Percentiles rank a stretch among this genome's conserved stretches.
Conservation (phyloP, 2,888 invertebrate species). For the Brachyopa scutellaris region DNA sequence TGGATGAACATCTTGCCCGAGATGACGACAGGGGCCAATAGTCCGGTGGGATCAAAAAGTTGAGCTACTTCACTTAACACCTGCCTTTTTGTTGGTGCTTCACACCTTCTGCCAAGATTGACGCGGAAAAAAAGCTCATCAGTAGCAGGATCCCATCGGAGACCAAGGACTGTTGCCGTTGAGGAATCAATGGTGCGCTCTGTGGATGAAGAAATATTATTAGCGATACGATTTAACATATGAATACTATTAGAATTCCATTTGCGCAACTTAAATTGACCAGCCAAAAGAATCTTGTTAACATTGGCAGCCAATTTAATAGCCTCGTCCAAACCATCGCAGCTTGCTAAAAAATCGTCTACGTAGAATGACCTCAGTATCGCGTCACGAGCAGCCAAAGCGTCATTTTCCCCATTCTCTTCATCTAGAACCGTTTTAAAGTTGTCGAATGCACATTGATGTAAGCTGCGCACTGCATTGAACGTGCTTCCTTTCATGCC, state of each 20-base stretch:
- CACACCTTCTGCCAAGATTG: slow-evolving; percentile 22
- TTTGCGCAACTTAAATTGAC: too few species aligned
- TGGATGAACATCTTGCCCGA: slow-evolving; percentile 42
- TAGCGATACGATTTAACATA: too few species aligned
- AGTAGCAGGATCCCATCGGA: slow-evolving; percentile 2
- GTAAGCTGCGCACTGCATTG: too few species aligned
- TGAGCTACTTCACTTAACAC: slow-evolving; percentile 13
- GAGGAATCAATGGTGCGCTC: slow-evolving; percentile 11
- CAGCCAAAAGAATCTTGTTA: too few species aligned
- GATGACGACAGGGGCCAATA: slow-evolving; percentile 50
- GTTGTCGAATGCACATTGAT: slow-evolving; percentile 46
- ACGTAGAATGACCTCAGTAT: slow-evolving; percentile 34
- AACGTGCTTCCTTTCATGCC: slow-evolving; percentile 58
- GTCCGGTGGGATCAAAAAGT: slow-evolving; percentile 25
- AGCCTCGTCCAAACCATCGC: too few species aligned
- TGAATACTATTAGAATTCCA: too few species aligned
- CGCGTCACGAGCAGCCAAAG: not conserved
- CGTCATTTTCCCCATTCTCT: not conserved
- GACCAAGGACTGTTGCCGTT: slow-evolving; percentile 12
- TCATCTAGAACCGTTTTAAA: not conserved
- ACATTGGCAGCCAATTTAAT: too few species aligned
- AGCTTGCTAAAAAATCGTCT: too few species aligned
- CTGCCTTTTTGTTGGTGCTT: slow-evolving; percentile 18
- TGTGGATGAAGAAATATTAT: too few species aligned
- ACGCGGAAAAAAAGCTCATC: slow-evolving; percentile 30